Conservation (phyloP, 2,888 invertebrate genomes). For the Cordilura impudica region DNA sequence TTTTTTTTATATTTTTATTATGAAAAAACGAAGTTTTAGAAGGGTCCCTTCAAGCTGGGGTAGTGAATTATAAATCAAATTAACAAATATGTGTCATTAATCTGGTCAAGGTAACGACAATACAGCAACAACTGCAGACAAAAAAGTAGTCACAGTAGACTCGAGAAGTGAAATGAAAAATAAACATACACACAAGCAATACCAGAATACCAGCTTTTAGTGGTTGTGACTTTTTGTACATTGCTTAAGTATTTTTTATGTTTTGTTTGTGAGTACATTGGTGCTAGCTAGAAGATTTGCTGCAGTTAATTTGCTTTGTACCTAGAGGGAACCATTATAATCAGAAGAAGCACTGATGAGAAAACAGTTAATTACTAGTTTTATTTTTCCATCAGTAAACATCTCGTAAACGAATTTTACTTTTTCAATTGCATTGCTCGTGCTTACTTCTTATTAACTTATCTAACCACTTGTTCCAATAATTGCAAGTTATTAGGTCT, state of each 20-base stretch:
- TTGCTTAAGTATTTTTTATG: neutral
- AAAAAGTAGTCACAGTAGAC: neutral
- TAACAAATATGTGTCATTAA: constrained; percentile 57
- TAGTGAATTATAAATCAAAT: constrained; percentile 48
- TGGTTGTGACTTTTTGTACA: neutral
- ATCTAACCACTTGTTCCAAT: neutral
- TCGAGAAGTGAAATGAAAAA: constrained; percentile 6
- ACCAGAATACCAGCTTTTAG: neutral
- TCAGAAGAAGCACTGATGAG: neutral
- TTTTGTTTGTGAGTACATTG: neutral
- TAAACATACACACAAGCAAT: neutral
- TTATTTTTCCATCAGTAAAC: neutral
- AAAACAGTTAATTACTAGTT: constrained; percentile 16
- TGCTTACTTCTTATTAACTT: neutral
- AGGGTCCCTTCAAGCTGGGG: neutral
- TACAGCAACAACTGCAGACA: constrained; percentile 35
- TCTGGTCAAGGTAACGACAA: constrained; percentile 59
- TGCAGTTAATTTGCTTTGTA: neutral
- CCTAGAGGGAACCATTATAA: neutral
- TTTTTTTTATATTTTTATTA: neutral
- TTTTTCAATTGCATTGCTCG: neutral
- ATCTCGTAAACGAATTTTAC: constrained; percentile 8
- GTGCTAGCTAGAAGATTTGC: neutral
- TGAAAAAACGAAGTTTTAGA: neutral
- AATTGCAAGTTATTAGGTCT: neutral